Conservation (phyloP, 2,797 vertebrate genomes). For the Pseudochromis fuscus region DNA sequence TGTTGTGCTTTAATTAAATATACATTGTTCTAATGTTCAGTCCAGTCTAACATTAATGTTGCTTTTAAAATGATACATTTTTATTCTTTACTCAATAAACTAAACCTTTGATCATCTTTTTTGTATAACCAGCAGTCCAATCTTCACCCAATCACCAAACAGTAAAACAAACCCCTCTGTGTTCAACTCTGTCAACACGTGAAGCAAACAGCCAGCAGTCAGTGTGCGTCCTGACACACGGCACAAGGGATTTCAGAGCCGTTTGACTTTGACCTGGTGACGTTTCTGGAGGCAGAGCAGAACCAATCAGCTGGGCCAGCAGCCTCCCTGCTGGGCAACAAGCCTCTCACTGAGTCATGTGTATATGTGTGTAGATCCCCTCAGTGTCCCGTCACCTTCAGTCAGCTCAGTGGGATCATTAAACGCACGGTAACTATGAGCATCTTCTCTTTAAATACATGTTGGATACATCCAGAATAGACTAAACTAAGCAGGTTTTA, state of each 20-base stretch:
- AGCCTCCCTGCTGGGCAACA: constrained; percentile 67
- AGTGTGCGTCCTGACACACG: constrained; percentile 3
- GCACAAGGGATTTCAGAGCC: constrained; percentile 40
- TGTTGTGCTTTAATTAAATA: too few species aligned
- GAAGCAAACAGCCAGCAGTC: constrained; percentile 2
- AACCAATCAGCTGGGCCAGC: constrained; percentile 59
- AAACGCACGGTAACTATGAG: constrained; percentile 22
- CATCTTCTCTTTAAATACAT: too few species aligned
- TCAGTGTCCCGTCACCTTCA: constrained; percentile 63
- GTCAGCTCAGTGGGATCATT: constrained; percentile 52
- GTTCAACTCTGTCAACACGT: constrained; percentile 16
- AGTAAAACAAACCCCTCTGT: too few species aligned
- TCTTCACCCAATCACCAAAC: not conserved
- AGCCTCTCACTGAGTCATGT: constrained; percentile 71
- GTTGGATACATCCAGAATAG: too few species aligned
- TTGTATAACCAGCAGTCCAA: too few species aligned
- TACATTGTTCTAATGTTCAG: too few species aligned
- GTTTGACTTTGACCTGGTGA: constrained; percentile 64
- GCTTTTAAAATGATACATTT: too few species aligned
- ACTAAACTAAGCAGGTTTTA: too few species aligned
- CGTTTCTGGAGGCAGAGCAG: constrained; percentile 67
- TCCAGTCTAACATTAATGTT: too few species aligned
- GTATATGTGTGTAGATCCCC: constrained; percentile 53
- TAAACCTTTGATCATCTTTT: not conserved
- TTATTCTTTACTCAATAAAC: too few species aligned